Evolutionary conservation across 2,888 invertebrate species (phyloP), one percentile per base, ranked within the genome.

Genomic region (Syrista parreyssii): DNA sequence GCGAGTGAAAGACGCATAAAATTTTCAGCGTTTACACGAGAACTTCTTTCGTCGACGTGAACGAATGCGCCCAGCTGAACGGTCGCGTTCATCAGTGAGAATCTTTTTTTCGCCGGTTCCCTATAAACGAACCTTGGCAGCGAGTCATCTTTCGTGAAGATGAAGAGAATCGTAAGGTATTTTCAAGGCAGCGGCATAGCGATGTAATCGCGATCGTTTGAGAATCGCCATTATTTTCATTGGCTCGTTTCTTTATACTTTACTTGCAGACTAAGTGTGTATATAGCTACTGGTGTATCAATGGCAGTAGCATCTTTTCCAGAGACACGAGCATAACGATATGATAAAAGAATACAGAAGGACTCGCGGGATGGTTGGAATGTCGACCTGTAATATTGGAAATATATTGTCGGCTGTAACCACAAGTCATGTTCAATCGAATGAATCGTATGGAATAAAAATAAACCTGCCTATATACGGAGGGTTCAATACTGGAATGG

Each of bases 361-460:
- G 83, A 82, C 85, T 82, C 86, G 83, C 85, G 80, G 75, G 84
- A 86, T 68, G 79, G 82, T 78, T 76, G 85, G 85, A 85, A 88
- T 87, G 88, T 88, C 87, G 86, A 86, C 84, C 84, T 81, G 88
- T 88, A 88, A 89, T 89, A 89, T 89, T 84, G 85, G 84, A 86
- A 87, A 89, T 89, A 88, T 89, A 89, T 86, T 82, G 86, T 83
- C 79, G 75, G 81, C 84, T 86, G 85, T 88, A 88, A 88, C 88
- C 87, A 87, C 89, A 86, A 89, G 89, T 89, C 89, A 88, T 88
- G 89, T 87, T 88, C 89, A 86, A 89, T 89, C 88, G 89, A 88
- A 89, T 85, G 89, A 89, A 89, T 87, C 87, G 86, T 84, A 87
- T 83, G 86, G 86, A 89, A 88, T 86, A 89, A 89, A 89, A 89